These are phyloP conservation scores for Prunella strophiata DNA, from an alignment of 2,797 vertebrate species.

Conservation along the genomic window DNA sequence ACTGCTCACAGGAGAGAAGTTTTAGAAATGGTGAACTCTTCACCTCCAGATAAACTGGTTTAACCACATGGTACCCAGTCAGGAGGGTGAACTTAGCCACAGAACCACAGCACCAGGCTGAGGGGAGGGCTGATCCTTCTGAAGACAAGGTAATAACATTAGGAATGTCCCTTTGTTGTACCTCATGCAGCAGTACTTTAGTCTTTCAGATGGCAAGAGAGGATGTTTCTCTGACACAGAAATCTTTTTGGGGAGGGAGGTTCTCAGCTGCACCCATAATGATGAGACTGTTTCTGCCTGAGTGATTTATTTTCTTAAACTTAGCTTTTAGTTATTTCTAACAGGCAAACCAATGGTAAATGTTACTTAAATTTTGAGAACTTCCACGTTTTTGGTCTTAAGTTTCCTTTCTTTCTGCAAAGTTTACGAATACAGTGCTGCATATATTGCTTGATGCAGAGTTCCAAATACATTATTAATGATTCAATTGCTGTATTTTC, in stretches of 20 bases:
- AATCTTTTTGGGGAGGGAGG: neutral
- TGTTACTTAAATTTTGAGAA: neutral
- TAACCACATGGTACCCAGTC: neutral
- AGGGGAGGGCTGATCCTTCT: neutral
- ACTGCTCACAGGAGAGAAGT: neutral
- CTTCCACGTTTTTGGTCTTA: neutral
- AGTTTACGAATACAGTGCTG: neutral
- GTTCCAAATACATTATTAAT: neutral
- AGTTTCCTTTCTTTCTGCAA: neutral
- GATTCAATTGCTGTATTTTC: neutral
- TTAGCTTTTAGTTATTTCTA: neutral
- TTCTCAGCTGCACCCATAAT: neutral
- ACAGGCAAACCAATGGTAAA: neutral
- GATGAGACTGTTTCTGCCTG: neutral
- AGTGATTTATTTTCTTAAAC: neutral
- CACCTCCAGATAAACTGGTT: neutral
- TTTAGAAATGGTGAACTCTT: neutral
- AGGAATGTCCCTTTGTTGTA: neutral
- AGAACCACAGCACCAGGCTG: neutral
- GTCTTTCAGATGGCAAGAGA: neutral
- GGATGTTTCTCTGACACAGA: neutral
- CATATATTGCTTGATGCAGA: neutral
- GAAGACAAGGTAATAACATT: neutral
- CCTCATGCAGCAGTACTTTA: neutral
- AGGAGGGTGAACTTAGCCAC: neutral